phyloP scores from a whole-genome alignment of 35 echinoderm and acorn worm genomes.

The Heliocidaris tuberculata region DNA sequence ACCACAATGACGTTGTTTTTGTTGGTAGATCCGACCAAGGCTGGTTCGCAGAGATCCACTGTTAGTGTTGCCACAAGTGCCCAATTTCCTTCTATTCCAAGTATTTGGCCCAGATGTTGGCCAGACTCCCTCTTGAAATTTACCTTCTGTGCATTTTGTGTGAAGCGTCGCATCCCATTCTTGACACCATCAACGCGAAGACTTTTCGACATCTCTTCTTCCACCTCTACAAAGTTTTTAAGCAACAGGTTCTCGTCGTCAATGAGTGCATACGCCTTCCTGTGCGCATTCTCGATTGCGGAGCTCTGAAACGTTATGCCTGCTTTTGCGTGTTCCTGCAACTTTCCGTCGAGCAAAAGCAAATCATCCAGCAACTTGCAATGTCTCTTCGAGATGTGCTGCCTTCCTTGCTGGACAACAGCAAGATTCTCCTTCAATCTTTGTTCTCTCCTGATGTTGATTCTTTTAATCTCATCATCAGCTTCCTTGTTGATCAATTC shows the following conservation, averaged over 20 bases:
- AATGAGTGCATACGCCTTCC: not conserved
- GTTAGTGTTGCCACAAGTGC: not conserved
- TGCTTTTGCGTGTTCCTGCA: not conserved
- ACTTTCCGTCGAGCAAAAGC: not conserved
- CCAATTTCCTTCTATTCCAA: not conserved
- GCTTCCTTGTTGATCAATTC: not conserved
- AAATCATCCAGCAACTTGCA: not conserved
- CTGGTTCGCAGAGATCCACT: not conserved
- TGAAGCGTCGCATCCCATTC: not conserved
- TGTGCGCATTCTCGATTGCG: not conserved
- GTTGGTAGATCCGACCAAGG: not conserved
- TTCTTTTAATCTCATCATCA: not conserved
- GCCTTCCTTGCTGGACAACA: not conserved
- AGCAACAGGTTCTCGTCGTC: not conserved
- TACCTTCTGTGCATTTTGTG: not conserved
- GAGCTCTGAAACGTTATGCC: not conserved
- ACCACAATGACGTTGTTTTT: not conserved
- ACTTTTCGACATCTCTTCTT: not conserved
- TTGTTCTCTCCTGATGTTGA: not conserved
- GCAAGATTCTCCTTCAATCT: not conserved
- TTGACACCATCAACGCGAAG: not conserved
- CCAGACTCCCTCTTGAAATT: not conserved
- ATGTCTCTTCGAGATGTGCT: not conserved
- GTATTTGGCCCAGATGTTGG: not conserved
- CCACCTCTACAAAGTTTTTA: not conserved